phyloP scores from a whole-genome alignment of 2,888 invertebrate species.

The Drosophila mimica region DNA sequence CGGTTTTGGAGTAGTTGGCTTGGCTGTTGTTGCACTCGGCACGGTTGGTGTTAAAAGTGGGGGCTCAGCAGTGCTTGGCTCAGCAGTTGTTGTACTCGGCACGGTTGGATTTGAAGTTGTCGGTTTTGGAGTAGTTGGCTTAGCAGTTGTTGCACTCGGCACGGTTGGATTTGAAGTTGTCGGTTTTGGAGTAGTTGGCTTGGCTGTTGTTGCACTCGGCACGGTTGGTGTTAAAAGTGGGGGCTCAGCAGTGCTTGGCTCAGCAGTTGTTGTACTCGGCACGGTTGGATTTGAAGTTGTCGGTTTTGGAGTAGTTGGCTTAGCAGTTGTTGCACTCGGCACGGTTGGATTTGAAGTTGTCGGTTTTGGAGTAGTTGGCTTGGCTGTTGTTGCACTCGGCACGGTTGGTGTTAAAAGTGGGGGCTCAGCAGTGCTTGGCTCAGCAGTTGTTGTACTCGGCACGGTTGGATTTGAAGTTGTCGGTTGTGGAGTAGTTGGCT shows the following conservation, averaged over 20 bases:
- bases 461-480: not conserved
- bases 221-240: no score
- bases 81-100: not conserved
- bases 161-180: no score
- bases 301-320: not conserved
- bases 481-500: not conserved
- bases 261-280: no score
- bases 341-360: not conserved
- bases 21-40: no score
- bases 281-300: not conserved
- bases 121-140: not conserved
- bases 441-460: not conserved
- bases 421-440: no score
- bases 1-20: no score
- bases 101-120: not conserved
- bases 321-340: no score
- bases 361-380: not conserved
- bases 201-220: not conserved
- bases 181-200: not conserved
- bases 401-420: no score
- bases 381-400: not conserved
- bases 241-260: not conserved
- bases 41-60: no score
- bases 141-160: no score
- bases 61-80: no score